These are phyloP conservation scores for Adelges cooleyi DNA, from an alignment of 1,140 invertebrate genomes.

Conservation along the genomic window DNA sequence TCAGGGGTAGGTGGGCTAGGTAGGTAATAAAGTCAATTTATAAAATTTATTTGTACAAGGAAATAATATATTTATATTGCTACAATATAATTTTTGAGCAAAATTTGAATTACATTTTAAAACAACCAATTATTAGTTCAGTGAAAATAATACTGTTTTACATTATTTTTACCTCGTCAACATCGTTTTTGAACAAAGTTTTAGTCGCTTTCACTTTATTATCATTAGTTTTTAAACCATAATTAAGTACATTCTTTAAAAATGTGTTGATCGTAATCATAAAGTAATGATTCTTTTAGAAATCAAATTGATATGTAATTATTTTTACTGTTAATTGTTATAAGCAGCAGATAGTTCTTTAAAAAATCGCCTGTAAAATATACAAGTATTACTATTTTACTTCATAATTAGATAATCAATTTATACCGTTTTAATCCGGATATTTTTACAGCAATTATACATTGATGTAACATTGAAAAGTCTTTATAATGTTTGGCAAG, in stretches of 20 bases:
- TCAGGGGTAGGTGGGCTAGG: too few species aligned
- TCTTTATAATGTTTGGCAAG: background rate
- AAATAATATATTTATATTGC: too few species aligned
- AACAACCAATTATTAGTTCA: too few species aligned
- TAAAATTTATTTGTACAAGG: too few species aligned
- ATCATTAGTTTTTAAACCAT: background rate
- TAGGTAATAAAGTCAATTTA: too few species aligned
- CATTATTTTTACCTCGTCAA: background rate
- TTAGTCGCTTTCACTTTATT: slow-evolving; percentile 5
- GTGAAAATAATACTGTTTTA: too few species aligned
- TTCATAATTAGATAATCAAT: background rate
- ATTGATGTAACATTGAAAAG: background rate
- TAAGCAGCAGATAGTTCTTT: background rate
- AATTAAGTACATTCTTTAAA: slow-evolving; percentile 5
- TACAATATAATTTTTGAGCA: too few species aligned
- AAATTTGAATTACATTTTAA: too few species aligned
- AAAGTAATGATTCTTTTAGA: background rate
- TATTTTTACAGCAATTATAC: slow-evolving; percentile 6
- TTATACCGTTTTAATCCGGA: background rate
- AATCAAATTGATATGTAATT: background rate
- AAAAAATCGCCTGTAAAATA: background rate
- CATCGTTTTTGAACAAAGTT: background rate
- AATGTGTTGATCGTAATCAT: background rate
- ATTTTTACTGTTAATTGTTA: slow-evolving; percentile 20
- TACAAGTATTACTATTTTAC: background rate